Evolutionary conservation across 2,888 invertebrate genomes (phyloP).

Genomic region (Drosophila neutralis): DNA sequence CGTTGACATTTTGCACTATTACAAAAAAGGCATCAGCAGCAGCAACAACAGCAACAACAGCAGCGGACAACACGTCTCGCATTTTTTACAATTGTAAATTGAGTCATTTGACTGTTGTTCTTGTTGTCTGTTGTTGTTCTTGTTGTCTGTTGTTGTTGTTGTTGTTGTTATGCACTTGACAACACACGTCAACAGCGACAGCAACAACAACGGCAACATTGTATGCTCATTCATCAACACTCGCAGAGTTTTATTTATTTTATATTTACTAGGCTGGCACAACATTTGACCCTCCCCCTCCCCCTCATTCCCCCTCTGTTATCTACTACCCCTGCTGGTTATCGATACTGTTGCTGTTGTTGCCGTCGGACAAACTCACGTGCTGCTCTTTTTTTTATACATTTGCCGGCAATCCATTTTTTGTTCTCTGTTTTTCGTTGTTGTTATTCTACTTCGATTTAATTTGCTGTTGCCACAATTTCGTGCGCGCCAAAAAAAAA

Average conservation of each 20-base stretch:
- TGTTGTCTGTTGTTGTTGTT: slow-evolving; percentile 31
- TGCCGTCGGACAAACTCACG: slow-evolving; percentile 53
- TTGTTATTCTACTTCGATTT: slow-evolving; percentile 50
- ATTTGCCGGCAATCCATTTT: slow-evolving; percentile 44
- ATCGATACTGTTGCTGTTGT: slow-evolving; percentile 39
- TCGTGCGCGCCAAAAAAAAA: slow-evolving; percentile 58
- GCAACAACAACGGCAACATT: slow-evolving; percentile 34
- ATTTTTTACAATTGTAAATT: slow-evolving; percentile 80
- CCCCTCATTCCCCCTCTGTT: neutral
- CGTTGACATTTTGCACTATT: slow-evolving; percentile 74
- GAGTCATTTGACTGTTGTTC: slow-evolving; percentile 71
- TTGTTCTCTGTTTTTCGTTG: slow-evolving; percentile 17
- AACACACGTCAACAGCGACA: slow-evolving; percentile 60
- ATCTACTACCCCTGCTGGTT: slow-evolving; percentile 13
- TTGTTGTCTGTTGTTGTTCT: slow-evolving; percentile 28
- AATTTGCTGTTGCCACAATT: slow-evolving; percentile 50
- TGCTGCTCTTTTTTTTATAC: slow-evolving; percentile 47
- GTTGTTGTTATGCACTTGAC: slow-evolving; percentile 76
- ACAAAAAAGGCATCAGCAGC: slow-evolving; percentile 59
- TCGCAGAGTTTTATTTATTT: slow-evolving; percentile 51
- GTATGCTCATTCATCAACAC: slow-evolving; percentile 73
- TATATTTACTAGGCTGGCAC: slow-evolving; percentile 49
- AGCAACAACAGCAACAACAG: slow-evolving; percentile 23
- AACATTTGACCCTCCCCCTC: slow-evolving; percentile 42
- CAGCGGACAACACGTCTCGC: slow-evolving; percentile 45